Percentiles rank a stretch among this genome's conserved stretches.
Evolutionary conservation across 2,888 invertebrate genomes (phyloP).

Genomic region (Callosobruchus maculatus): DNA sequence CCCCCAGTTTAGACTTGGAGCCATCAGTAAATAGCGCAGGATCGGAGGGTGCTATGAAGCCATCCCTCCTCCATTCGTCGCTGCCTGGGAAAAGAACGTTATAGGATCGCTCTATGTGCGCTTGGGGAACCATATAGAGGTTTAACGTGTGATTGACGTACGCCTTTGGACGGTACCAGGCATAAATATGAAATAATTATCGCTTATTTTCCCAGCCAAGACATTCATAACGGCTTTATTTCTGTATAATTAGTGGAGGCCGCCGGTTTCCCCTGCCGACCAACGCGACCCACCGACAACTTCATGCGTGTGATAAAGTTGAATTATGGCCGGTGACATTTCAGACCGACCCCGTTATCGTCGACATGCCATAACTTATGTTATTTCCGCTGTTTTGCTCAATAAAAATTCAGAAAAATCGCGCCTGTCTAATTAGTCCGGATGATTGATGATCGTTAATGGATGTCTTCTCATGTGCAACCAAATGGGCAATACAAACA

Average conservation of each 20-base stretch:
- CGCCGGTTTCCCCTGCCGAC: slow-evolving; percentile 36
- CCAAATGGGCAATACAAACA: slow-evolving; percentile 15
- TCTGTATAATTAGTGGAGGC: slow-evolving; percentile 36
- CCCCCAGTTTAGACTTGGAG: too few species aligned
- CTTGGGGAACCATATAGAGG: too few species aligned
- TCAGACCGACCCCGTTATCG: slow-evolving; percentile 41
- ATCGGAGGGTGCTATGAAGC: too few species aligned
- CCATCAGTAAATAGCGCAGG: too few species aligned
- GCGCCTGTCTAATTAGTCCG: slow-evolving; percentile 35
- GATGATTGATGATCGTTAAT: slow-evolving; percentile 31
- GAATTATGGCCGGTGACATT: slow-evolving; percentile 43
- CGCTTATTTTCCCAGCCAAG: slow-evolving; percentile 30
- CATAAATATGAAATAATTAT: slow-evolving; percentile 33
- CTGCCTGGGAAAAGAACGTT: too few species aligned
- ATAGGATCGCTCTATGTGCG: too few species aligned
- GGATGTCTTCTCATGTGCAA: slow-evolving; percentile 23
- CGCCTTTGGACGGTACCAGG: slow-evolving; percentile 2
- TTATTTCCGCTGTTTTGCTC: slow-evolving; percentile 38
- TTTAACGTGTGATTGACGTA: too few species aligned
- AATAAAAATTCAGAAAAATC: slow-evolving; percentile 36
- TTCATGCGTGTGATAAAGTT: slow-evolving; percentile 36
- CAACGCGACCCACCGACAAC: too few species aligned
- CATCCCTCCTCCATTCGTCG: too few species aligned
- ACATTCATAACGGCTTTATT: slow-evolving; percentile 33
- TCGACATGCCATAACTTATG: slow-evolving; percentile 40